A percentile compares a stretch with the other conserved stretches of the same genome.
phyloP scores from a whole-genome alignment of 2,888 invertebrate genomes.

The Tenthredo mesomela region DNA sequence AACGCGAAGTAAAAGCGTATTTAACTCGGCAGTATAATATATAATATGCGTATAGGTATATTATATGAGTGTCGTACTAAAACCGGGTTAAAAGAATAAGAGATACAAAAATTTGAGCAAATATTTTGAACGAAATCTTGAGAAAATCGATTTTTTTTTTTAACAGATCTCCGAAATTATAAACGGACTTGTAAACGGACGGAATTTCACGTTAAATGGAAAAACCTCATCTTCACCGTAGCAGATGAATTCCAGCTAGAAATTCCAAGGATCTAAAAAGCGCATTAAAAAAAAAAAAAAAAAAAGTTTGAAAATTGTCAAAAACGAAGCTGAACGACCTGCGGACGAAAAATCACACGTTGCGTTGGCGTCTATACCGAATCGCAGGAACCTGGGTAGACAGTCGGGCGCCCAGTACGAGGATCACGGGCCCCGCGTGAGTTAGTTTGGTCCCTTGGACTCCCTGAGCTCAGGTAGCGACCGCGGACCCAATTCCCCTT shows the following conservation, averaged over 20 bases:
- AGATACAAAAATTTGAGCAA: neutral
- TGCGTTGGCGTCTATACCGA: conserved; percentile 37
- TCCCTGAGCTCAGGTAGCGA: conserved; percentile 64
- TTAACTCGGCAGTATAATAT: neutral
- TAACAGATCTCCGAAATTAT: neutral
- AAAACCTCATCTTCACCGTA: neutral
- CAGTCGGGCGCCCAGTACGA: conserved; percentile 71
- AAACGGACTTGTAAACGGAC: neutral
- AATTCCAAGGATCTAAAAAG: neutral
- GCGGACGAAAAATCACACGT: neutral
- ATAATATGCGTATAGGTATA: neutral
- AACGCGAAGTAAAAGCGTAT: neutral
- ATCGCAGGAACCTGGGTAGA: conserved; percentile 61
- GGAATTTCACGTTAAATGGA: neutral
- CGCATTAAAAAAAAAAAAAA: neutral
- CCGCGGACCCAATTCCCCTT: conserved; percentile 46
- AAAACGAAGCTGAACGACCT: neutral
- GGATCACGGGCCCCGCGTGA: conserved; percentile 54
- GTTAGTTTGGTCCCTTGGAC: conserved; percentile 52
- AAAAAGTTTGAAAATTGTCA: neutral
- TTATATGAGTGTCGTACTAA: neutral
- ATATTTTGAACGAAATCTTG: neutral
- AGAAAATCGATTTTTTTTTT: neutral
- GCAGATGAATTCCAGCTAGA: neutral
- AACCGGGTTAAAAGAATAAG: neutral